These are phyloP conservation scores for Calidris pygmaea DNA, from an alignment of 2,113 vertebrate species.

Conservation along the genomic window DNA sequence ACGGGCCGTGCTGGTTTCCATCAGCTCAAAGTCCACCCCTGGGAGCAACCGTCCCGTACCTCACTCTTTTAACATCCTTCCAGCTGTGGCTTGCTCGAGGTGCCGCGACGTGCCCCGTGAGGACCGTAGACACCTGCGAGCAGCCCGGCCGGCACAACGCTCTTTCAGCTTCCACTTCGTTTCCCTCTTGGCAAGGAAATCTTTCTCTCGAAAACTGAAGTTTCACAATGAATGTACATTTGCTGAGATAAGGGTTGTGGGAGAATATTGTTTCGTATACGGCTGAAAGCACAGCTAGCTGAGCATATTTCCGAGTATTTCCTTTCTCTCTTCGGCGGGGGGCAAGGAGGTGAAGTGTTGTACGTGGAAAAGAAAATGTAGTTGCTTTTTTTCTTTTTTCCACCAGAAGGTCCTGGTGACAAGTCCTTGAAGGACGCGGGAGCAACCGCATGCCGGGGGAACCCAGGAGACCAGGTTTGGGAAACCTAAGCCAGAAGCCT, in stretches of 20 bases:
- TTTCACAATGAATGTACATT: neutral
- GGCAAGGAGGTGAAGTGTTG: neutral
- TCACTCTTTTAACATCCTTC: neutral
- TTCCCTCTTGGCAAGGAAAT: neutral
- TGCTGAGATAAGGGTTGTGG: neutral
- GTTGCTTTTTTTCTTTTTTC: neutral
- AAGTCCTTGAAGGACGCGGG: neutral
- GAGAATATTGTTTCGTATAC: neutral
- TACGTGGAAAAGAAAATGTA: neutral
- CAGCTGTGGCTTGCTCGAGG: neutral
- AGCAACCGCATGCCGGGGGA: neutral
- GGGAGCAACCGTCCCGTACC: neutral
- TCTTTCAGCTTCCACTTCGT: neutral
- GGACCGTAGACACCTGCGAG: neutral
- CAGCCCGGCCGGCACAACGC: rapidly evolving
- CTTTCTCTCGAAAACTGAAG: neutral
- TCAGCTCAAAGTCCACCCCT: neutral
- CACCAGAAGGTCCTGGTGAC: neutral
- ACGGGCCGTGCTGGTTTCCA: neutral
- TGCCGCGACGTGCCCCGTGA: neutral
- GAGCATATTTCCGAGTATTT: neutral
- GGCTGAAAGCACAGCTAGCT: neutral
- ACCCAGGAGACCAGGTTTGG: neutral
- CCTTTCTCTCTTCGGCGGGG: neutral
- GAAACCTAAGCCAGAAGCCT: neutral